A percentile compares a stretch with the other conserved stretches of the same genome.
phyloP scores from a whole-genome alignment of 2,888 invertebrate species.

The Perdita meconis region DNA sequence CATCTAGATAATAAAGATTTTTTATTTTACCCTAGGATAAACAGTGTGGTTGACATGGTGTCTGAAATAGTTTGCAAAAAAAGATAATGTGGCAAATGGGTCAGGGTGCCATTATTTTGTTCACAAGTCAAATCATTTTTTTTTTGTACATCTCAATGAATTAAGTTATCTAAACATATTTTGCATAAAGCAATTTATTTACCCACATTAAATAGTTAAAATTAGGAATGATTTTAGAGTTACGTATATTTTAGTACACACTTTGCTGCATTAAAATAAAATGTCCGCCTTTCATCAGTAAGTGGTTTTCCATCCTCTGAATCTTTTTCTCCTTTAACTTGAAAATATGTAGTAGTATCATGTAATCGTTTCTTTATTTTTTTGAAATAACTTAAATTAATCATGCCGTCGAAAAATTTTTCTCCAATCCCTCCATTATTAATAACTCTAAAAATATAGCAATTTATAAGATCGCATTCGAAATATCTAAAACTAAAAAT shows the following conservation, averaged over 20 bases:
- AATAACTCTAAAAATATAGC: slow-evolving; percentile 80
- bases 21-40: too few species aligned
- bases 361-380: slow-evolving; percentile 89
- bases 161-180: too few species aligned
- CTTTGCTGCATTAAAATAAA: slow-evolving; percentile 81
- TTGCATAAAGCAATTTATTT: too few species aligned
- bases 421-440: slow-evolving; percentile 89
- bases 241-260: slow-evolving; percentile 6
- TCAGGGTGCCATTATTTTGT: too few species aligned
- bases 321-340: slow-evolving; percentile 84
- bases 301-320: slow-evolving; percentile 80
- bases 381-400: slow-evolving; percentile 88
- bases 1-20: too few species aligned
- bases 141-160: too few species aligned
- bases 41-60: too few species aligned
- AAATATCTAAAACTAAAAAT: neutral
- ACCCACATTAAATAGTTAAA: too few species aligned
- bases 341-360: slow-evolving; percentile 87
- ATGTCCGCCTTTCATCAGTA: slow-evolving; percentile 80
- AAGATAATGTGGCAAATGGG: too few species aligned
- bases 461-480: neutral
- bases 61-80: too few species aligned
- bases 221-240: too few species aligned
- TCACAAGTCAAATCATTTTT: too few species aligned
- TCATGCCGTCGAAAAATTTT: slow-evolving; percentile 90